phyloP scores from a whole-genome alignment of 2,888 invertebrate species.

The Oegoconia quadripuncta region DNA sequence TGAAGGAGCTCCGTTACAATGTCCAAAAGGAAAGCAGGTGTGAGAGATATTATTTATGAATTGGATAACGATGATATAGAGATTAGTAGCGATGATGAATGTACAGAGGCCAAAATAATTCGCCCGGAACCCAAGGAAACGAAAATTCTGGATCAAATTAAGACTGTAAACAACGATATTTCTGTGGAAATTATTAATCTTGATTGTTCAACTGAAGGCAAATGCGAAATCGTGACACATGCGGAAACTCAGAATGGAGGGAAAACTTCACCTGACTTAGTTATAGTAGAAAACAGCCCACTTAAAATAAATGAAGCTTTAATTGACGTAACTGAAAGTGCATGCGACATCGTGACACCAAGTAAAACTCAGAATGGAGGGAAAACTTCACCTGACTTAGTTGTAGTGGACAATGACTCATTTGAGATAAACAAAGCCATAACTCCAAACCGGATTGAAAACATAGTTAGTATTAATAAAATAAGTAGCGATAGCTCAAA shows the following conservation, averaged over 20 bases:
- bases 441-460: conserved; percentile 6
- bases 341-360: conserved; percentile 24
- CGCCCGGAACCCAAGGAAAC: conserved; percentile 32
- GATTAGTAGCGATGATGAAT: conserved; percentile 67
- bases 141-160: conserved; percentile 23
- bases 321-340: conserved; percentile 31
- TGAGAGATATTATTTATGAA: conserved; percentile 73
- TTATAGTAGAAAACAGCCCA: neutral
- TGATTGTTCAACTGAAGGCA: conserved; percentile 35
- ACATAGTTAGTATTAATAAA: conserved; percentile 19
- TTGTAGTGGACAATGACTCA: neutral
- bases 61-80: conserved; percentile 70
- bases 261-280: conserved; percentile 43
- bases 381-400: conserved; percentile 43
- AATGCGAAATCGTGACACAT: conserved; percentile 24
- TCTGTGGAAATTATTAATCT: conserved; percentile 32
- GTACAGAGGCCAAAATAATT: conserved; percentile 54
- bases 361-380: conserved; percentile 53
- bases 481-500: conserved; percentile 23
- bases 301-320: too few species aligned
- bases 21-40: conserved; percentile 66
- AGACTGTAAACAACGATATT: conserved; percentile 27
- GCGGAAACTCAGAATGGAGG: conserved; percentile 53
- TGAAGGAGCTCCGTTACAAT: conserved; percentile 31
- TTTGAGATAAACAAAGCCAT: neutral